Percentiles rank a stretch among this genome's conserved stretches.
These are phyloP conservation scores for Lagopus muta DNA, from an alignment of 2,113 vertebrate genomes.

Conservation along the genomic window DNA sequence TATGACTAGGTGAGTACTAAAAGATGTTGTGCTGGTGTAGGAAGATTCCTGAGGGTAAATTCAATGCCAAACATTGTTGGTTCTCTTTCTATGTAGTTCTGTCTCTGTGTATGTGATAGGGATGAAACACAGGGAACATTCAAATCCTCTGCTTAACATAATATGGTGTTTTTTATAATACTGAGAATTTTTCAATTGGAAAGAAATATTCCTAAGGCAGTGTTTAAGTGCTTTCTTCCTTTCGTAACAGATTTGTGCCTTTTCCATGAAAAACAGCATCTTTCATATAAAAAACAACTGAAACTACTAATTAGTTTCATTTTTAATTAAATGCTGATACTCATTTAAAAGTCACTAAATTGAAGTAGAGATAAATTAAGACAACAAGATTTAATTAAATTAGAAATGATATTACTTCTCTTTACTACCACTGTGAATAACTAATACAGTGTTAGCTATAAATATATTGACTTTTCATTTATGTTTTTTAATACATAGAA, in stretches of 20 bases:
- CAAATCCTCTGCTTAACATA: background rate
- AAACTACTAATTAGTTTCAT: slow-evolving; percentile 68
- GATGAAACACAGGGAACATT: background rate
- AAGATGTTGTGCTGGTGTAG: background rate
- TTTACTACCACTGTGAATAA: slow-evolving; percentile 47
- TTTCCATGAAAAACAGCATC: slow-evolving; percentile 30
- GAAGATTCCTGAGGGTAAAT: background rate
- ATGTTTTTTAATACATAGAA: background rate
- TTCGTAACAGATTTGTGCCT: slow-evolving; percentile 40
- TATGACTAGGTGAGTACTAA: too few species aligned
- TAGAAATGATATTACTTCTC: slow-evolving; percentile 52
- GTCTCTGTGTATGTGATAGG: background rate
- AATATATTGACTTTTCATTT: background rate
- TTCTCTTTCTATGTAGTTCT: background rate
- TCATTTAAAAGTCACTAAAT: slow-evolving; percentile 69
- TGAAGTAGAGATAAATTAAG: slow-evolving; percentile 68
- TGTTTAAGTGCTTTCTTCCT: slow-evolving; percentile 2
- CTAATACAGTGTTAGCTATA: background rate
- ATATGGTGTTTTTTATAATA: background rate
- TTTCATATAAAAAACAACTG: slow-evolving; percentile 68
- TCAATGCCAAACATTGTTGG: background rate
- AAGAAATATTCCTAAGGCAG: slow-evolving; percentile 36
- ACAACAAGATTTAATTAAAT: slow-evolving; percentile 72
- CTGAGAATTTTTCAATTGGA: slow-evolving; percentile 3
- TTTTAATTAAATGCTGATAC: slow-evolving; percentile 71